Conservation (phyloP, 2,888 invertebrate genomes). For the Ellobium chinense region DNA sequence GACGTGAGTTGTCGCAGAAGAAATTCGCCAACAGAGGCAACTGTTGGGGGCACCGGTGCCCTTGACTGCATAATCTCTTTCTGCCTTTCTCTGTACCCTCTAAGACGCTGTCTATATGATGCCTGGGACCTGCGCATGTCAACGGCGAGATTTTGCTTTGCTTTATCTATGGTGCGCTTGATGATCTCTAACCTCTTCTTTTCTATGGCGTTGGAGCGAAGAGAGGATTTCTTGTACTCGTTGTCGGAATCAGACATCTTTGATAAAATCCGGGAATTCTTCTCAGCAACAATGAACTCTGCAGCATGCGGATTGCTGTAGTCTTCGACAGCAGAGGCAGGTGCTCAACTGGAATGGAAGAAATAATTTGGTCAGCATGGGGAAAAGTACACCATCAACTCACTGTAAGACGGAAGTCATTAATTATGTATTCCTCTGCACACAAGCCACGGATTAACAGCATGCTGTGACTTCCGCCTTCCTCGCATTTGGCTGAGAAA, state of each 20-base stretch:
- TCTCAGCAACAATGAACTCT: too few relatives aligned
- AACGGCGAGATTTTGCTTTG: conserved; percentile 46
- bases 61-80: conserved; percentile 43
- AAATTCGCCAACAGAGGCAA: neutral
- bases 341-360: too few relatives aligned
- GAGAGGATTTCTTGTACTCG: conserved; percentile 3
- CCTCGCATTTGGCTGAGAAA: too few relatives aligned
- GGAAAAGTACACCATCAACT: too few relatives aligned
- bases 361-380: too few relatives aligned
- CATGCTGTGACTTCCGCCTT: too few relatives aligned
- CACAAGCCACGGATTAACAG: too few relatives aligned
- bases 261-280: too few relatives aligned
- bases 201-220: conserved; percentile 44
- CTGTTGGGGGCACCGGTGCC: neutral
- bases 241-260: neutral
- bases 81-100: conserved; percentile 49
- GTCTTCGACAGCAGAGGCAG: too few relatives aligned
- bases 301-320: too few relatives aligned
- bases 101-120: conserved; percentile 47
- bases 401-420: too few relatives aligned
- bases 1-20: neutral
- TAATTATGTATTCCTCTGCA: too few relatives aligned
- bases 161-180: conserved; percentile 39
- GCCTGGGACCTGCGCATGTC: conserved; percentile 52
- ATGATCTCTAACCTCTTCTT: conserved; percentile 44